Evolutionary conservation across 2,113 vertebrate species (phyloP), one percentile per base, ranked within the genome.

Genomic region (Sciurus niger): DNA sequence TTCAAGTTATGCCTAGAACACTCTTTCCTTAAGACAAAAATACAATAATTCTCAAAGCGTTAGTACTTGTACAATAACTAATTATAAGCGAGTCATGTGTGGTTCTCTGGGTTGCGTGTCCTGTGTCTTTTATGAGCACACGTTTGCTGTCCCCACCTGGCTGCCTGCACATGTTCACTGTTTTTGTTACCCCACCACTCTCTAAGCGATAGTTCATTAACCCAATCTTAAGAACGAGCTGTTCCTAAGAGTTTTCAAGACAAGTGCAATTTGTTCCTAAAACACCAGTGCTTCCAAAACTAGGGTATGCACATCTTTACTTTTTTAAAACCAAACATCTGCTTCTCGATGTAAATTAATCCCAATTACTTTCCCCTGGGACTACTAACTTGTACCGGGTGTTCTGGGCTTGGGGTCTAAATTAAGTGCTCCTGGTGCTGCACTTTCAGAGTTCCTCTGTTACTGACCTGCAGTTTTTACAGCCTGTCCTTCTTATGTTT

Each of bases 271-370:
- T 65, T 80, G 60, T 60, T 91, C 83, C 53, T 83, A 68, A 92
- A 94, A 94, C 73, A 84, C 37, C 40, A 93, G 12, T 65, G 78
- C 63, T 96, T 92, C 46, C 34, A 84, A 94, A 95, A 88, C 77
- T 48, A 95, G 63, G 5, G 72, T 67, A 73, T 58, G 77, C 4
- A 76, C 25, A 76, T 63, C 65, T 89, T 20, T 89, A 60, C 85
- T 76, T 67, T 92, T 90, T 86, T 88, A 51, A 96, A 95, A 78
- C 12, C 80, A 76, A 95, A 84, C 68, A 84, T 80, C 84, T 88
- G 40, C 65, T 89, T 94, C 76, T 60, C 83, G 83, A 89, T 76
- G 16, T 76, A 89, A 89, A 89, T 55, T 55, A 79, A 77, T 48
- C 17, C 28, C 84, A 72, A 51, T 89, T 78, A 63, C 87, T 80